Base-by-base conservation (phyloP, 2,888 invertebrate genomes). In the Conchocele bisecta region DNA sequence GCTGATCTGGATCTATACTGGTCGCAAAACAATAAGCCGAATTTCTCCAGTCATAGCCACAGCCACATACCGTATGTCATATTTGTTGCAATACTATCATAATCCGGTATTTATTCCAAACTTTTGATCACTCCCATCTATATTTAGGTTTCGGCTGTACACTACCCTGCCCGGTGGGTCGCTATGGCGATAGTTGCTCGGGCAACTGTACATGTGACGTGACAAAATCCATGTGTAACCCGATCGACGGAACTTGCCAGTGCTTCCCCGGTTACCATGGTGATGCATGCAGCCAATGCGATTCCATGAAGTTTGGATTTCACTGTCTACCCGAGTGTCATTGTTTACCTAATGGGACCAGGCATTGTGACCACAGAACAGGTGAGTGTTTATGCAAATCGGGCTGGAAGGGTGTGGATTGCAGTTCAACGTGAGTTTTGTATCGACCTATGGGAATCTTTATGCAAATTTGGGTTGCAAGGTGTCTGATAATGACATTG, bases 361-460 rank as follows among this genome's bases (percentile, higher is more conserved):
- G 37, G n/a, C 48, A 31, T 1, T 86, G 86, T 75, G 73, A 83
- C 44, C 78, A 66, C 26, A 65, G 59, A 44, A 3, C 51, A 51
- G 85, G 85, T 13, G 58, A 69, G 3, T 85, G 85, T 61, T 48
- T 46, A 24, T 85, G 85, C 65, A 66, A 67, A 31, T 35, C 57
- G 0, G 79, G 79, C 11, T 84, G 67, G 60, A 75, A 68, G 72
- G 85, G 81, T 28, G 72, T 76, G 6, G 56, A 53, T 5, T 81
- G 81, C 60, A 64, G 68, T 35, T 76, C 75, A 4, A n/a, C 48
- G n/a, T n/a, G n/a, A n/a, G n/a, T n/a, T n/a, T n/a, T n/a, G n/a
- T n/a, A n/a, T n/a, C n/a, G n/a, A n/a, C n/a, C n/a, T n/a, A n/a
- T n/a, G n/a, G n/a, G n/a, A n/a, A n/a, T n/a, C n/a, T n/a, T n/a